Evolutionary conservation across 2,888 invertebrate genomes (phyloP).

Genomic region (Stratiomys singularior): DNA sequence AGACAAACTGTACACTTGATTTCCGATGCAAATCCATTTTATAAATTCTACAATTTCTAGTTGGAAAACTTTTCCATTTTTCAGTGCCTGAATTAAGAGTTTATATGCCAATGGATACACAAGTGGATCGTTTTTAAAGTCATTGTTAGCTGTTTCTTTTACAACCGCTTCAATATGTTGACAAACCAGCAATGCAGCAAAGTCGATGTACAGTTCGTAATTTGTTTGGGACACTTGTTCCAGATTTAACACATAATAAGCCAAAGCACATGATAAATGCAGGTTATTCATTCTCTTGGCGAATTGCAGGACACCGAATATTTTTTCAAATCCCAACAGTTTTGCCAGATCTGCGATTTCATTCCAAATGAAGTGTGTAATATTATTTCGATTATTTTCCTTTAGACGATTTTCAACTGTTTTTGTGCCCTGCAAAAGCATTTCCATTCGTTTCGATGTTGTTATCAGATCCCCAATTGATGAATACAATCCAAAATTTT

Average conservation of each 20-base stretch:
- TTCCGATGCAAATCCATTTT: slow-evolving; percentile 60
- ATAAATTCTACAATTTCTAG: slow-evolving; percentile 59
- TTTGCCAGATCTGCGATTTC: slow-evolving; percentile 58
- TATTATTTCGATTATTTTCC: slow-evolving; percentile 53
- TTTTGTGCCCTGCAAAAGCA: slow-evolving; percentile 58
- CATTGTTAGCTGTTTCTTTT: not conserved
- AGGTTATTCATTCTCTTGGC: slow-evolving; percentile 59
- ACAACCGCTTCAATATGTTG: slow-evolving; percentile 58
- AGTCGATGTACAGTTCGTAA: slow-evolving; percentile 57
- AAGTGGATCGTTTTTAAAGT: slow-evolving; percentile 48
- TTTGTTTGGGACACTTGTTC: slow-evolving; percentile 57
- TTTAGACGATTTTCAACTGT: slow-evolving; percentile 54
- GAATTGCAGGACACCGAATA: slow-evolving; percentile 58
- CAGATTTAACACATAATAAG: slow-evolving; percentile 58
- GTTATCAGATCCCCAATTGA: slow-evolving; percentile 55
- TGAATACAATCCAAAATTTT: slow-evolving; percentile 57
- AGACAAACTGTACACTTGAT: slow-evolving; percentile 57
- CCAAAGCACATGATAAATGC: slow-evolving; percentile 60
- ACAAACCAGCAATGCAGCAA: slow-evolving; percentile 59
- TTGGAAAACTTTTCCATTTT: slow-evolving; percentile 55
- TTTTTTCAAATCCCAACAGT: slow-evolving; percentile 57
- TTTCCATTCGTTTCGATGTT: slow-evolving; percentile 53
- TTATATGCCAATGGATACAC: slow-evolving; percentile 60
- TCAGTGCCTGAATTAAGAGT: slow-evolving; percentile 57
- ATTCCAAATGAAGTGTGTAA: slow-evolving; percentile 57